A percentile compares a stretch with the other conserved stretches of the same genome.
Conservation (phyloP, 2,113 vertebrate species). For the Limanda limanda region DNA sequence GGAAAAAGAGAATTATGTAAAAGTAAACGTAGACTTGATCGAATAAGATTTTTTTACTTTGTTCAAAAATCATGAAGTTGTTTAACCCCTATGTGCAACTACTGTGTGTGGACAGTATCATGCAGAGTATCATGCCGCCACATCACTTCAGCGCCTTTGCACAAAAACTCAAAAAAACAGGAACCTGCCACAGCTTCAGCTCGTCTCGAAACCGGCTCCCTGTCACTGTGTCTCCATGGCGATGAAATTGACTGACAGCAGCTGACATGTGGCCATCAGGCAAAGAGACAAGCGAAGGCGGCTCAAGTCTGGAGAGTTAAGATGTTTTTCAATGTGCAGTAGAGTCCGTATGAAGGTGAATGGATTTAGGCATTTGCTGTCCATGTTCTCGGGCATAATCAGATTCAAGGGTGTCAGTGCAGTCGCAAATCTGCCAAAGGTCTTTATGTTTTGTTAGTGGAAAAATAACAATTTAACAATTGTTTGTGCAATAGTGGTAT, state of each 20-base stretch:
- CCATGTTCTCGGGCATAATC: not conserved
- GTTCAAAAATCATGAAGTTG: not conserved
- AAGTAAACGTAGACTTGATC: too few relatives aligned
- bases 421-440: not conserved
- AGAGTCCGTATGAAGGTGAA: not conserved
- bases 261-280: constrained; percentile 21
- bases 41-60: not conserved
- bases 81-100: not conserved
- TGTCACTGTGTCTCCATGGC: constrained; percentile 2
- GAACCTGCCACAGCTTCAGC: not conserved
- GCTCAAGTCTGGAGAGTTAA: constrained; percentile 22
- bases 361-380: not conserved
- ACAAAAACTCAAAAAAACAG: not conserved
- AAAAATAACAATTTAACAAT: not conserved
- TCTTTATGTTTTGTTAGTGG: not conserved
- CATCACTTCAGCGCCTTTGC: not conserved
- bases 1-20: too few relatives aligned
- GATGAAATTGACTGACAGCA: constrained; percentile 36
- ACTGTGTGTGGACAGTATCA: not conserved
- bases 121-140: not conserved
- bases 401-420: not conserved
- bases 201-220: not conserved
- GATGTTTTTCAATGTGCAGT: not conserved
- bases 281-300: constrained; percentile 12
- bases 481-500: too few relatives aligned